Base-by-base conservation (phyloP, 2,113 vertebrate species). In the Microcebus tavaratra region DNA sequence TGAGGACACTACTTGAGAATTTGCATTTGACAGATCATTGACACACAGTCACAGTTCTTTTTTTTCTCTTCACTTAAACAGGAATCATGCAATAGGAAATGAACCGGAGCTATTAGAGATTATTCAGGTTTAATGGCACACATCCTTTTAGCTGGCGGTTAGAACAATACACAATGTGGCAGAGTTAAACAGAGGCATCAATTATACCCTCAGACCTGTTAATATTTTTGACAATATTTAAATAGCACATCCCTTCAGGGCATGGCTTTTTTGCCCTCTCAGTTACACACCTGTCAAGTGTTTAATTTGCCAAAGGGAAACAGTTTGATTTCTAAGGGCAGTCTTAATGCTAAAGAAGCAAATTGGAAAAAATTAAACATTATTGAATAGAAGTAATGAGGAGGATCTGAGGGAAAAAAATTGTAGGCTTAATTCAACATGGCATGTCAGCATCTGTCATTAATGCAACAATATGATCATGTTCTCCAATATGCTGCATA, bases 211-310 rank as follows among this genome's bases (percentile, higher is more conserved):
- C 96, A 97, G 85, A 96, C 95, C 96, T 97, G 98, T 92, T 98
- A 98, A 96, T 97, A 98, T 94, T 98, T 97, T 89, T 98, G 96
- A 98, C 98, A 98, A 98, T 98, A 98, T 98, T 98, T 98, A 98
- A 98, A 98, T 96, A 98, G 97, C 97, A 98, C 96, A 97, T 97
- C 94, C 96, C 97, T 97, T 96, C 94, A 92, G 97, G 96, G 93
- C 95, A 97, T 70, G 73, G 95, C 95, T 97, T 97, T 96, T 96
- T 50, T 97, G 94, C 96, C 96, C 97, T 98, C 97, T 97, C 93
- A 95, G 96, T 97, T 98, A 97, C 95, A 97, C 96, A 98, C 97
- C 97, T 98, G 98, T 97, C 97, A 97, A 98, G 96, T 97, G 90
- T 91, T 97, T 97, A 98, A 97, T 97, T 76, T 97, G 97, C 96